Percentiles rank a stretch among this genome's conserved stretches.
These are phyloP conservation scores for Otolemur garnettii DNA, from an alignment of 2,113 vertebrate species.

Conservation along the genomic window DNA sequence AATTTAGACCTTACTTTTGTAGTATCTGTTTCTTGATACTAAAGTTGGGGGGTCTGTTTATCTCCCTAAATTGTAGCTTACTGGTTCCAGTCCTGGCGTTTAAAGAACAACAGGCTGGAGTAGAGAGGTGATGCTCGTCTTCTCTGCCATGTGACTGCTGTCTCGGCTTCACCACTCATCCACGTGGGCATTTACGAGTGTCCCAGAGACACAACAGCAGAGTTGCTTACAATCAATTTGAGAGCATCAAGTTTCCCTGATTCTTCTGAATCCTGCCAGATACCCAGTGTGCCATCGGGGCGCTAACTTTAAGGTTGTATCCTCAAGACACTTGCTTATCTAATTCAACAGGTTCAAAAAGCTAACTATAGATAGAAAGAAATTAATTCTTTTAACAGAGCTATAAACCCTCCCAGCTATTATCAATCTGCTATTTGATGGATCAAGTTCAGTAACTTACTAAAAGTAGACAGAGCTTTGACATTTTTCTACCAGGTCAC, in stretches of 20 bases:
- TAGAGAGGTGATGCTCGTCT: background rate
- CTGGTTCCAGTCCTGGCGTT: background rate
- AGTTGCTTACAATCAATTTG: background rate
- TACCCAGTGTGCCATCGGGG: background rate
- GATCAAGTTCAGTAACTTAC: background rate
- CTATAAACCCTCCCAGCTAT: background rate
- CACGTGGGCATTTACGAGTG: background rate
- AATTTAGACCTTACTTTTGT: background rate
- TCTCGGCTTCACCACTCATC: background rate
- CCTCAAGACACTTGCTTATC: background rate
- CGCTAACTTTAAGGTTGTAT: background rate
- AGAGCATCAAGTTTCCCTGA: background rate
- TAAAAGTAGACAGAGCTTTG: background rate
- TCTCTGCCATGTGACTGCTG: background rate
- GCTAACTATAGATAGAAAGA: background rate
- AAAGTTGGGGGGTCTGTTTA: background rate
- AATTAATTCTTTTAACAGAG: background rate
- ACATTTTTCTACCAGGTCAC: background rate
- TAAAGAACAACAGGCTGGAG: background rate
- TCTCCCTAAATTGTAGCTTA: background rate
- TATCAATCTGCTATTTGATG: background rate
- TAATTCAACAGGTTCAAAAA: slow-evolving; percentile 5
- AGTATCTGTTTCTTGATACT: background rate
- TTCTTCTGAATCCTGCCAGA: background rate
- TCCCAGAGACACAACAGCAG: background rate